Conservation (phyloP, 2,797 vertebrate genomes). For the Smutsia temminckii region DNA sequence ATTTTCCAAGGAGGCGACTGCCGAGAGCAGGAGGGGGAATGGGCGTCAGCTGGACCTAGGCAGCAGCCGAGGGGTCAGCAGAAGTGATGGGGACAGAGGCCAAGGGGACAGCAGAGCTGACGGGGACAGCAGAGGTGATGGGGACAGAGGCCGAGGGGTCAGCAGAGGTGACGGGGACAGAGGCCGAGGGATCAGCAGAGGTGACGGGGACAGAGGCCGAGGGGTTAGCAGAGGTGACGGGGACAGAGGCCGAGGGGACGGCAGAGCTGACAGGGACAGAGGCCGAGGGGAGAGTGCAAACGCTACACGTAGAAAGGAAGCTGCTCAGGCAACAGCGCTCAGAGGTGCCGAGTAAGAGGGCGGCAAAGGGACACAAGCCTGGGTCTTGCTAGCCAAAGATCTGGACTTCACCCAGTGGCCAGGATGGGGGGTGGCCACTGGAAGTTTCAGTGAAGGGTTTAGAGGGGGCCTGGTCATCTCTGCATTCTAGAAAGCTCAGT, state of each 20-base stretch:
- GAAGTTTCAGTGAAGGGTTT: background rate
- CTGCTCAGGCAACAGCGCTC: background rate
- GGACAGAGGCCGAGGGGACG: background rate
- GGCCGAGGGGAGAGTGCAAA: background rate
- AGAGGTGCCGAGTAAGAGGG: background rate
- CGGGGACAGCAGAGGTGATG: no score
- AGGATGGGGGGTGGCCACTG: background rate
- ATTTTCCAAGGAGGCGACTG: constrained; percentile 10
- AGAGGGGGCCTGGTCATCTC: background rate
- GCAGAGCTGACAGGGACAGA: background rate
- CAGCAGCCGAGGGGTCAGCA: no score
- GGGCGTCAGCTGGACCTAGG: background rate
- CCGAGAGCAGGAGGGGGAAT: background rate
- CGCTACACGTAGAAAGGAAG: background rate
- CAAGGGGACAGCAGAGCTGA: no score
- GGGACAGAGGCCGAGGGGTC: no score
- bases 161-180: no score
- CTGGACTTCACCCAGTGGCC: background rate
- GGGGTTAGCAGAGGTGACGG: background rate
- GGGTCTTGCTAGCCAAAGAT: background rate
- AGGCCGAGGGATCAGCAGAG: no score
- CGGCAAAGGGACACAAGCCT: background rate
- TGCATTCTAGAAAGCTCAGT: background rate
- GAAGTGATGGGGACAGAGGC: no score
- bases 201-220: no score